Evolutionary conservation across 2,888 invertebrate genomes (phyloP).

Genomic region (Tyria jacobaeae): DNA sequence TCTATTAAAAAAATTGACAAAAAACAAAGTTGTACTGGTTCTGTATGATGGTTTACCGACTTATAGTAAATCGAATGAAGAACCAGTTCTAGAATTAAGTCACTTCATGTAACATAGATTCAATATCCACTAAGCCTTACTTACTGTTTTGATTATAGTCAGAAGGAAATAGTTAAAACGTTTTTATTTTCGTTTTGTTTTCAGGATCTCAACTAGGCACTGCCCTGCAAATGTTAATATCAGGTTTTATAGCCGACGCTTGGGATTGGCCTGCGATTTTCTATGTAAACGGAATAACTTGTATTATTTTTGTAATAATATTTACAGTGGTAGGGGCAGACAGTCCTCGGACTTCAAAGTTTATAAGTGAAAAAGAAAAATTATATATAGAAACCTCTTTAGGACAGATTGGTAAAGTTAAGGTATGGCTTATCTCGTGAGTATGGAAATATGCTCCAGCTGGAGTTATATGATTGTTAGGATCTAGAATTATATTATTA

Average conservation of each 20-base stretch:
- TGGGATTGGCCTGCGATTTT: constrained; percentile 90
- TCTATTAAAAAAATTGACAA: too few species aligned
- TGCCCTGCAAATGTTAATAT: constrained; percentile 84
- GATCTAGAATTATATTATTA: not conserved
- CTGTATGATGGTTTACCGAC: too few species aligned
- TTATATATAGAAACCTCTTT: constrained; percentile 88
- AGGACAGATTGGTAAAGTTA: constrained; percentile 65
- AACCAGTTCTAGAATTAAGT: too few species aligned
- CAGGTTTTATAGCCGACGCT: constrained; percentile 71
- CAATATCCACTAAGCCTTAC: too few species aligned
- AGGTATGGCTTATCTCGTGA: constrained; percentile 47
- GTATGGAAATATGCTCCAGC: too few species aligned
- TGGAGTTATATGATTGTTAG: not conserved
- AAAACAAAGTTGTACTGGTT: too few species aligned
- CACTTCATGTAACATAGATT: too few species aligned
- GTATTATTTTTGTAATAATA: constrained; percentile 83
- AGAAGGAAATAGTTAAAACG: too few species aligned
- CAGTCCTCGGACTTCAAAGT: constrained; percentile 86
- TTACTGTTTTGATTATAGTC: too few species aligned
- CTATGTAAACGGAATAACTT: constrained; percentile 86
- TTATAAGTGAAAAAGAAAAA: constrained; percentile 88
- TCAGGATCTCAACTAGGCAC: constrained; percentile 87
- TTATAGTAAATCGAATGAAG: too few species aligned
- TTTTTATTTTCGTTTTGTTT: constrained; percentile 24
- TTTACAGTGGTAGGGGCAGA: constrained; percentile 88